These are phyloP conservation scores for Zootoca vivipara DNA, from an alignment of 2,113 vertebrate species.

Conservation along the genomic window DNA sequence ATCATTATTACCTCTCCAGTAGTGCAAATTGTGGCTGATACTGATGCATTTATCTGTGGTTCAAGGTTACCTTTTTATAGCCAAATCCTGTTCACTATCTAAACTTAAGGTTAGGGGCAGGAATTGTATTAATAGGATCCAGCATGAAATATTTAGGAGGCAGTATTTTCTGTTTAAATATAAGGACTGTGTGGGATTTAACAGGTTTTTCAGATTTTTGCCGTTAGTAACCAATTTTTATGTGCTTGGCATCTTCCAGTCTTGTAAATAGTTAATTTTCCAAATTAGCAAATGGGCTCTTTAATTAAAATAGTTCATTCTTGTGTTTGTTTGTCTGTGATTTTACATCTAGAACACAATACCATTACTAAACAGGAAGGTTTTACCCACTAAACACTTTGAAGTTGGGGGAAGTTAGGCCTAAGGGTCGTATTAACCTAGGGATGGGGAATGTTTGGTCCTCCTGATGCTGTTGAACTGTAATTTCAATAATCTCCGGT, in stretches of 20 bases:
- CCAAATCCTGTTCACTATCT: background rate
- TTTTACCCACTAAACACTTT: background rate
- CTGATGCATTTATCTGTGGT: background rate
- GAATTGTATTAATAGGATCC: background rate
- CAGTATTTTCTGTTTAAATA: background rate
- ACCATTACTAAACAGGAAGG: background rate
- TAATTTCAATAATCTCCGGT: background rate
- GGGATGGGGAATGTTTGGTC: background rate
- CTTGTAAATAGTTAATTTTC: background rate
- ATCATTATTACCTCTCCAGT: background rate
- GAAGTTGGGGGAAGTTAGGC: background rate
- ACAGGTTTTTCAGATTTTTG: background rate
- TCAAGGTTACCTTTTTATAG: background rate
- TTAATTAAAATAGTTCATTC: background rate
- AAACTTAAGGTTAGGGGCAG: background rate
- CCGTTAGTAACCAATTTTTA: background rate
- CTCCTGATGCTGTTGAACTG: background rate
- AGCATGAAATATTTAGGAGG: background rate
- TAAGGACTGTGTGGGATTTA: background rate
- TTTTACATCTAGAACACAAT: background rate
- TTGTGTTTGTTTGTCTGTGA: background rate
- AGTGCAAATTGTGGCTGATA: background rate
- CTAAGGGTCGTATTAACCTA: background rate
- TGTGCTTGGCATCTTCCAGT: background rate
- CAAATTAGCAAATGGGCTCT: background rate